Percentiles rank a stretch among this genome's conserved stretches.
These are phyloP conservation scores for Stenodema calcarata DNA, from an alignment of 2,888 invertebrate genomes.

Conservation along the genomic window DNA sequence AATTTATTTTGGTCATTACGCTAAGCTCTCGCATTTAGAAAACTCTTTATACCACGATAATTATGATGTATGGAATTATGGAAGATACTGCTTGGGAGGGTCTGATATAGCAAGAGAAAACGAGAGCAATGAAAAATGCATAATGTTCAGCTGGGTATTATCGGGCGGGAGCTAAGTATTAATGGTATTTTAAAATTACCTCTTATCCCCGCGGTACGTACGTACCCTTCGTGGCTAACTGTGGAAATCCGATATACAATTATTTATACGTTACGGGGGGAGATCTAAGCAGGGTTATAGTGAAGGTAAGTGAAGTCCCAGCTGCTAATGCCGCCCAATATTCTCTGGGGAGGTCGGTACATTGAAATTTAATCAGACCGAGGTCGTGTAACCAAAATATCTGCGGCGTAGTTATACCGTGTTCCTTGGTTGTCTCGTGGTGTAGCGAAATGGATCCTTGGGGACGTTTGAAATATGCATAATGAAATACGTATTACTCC, in stretches of 20 bases:
- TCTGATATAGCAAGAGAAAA: background rate
- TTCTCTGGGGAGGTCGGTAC: background rate
- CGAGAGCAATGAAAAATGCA: background rate
- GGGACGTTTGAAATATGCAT: too few relatives aligned
- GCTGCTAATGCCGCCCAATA: background rate
- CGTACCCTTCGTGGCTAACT: background rate
- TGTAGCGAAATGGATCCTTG: too few relatives aligned
- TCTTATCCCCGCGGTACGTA: background rate
- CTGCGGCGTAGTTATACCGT: too few relatives aligned
- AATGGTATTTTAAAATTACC: background rate
- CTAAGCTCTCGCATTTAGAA: background rate
- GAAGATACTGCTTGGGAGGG: background rate
- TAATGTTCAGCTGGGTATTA: background rate
- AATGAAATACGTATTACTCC: too few relatives aligned
- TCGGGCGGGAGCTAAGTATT: background rate
- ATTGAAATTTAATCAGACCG: background rate
- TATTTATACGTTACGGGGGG: background rate
- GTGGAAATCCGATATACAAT: background rate
- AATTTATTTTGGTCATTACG: background rate
- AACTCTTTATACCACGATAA: background rate
- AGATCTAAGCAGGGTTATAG: background rate
- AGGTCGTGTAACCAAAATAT: background rate
- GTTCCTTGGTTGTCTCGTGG: too few relatives aligned
- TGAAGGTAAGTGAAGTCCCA: background rate
- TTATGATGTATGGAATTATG: background rate